These are phyloP conservation scores for rat (Rattus norvegicus) DNA, from an alignment of 2,113 vertebrate species.

Conservation along the genomic window DNA sequence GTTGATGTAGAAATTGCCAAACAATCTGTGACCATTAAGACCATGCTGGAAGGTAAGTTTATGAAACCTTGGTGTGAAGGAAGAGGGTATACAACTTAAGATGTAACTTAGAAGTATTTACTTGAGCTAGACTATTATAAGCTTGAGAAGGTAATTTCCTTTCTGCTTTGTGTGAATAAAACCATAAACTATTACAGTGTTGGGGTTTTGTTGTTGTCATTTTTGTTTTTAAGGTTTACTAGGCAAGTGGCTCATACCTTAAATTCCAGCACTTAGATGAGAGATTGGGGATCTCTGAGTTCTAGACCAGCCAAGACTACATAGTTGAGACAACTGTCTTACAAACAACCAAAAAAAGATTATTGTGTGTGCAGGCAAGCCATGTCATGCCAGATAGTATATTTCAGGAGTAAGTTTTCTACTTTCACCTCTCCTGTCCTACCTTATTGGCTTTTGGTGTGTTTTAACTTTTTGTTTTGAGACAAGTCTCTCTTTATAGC, in stretches of 20 bases:
- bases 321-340: background rate
- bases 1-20: conserved; percentile 99
- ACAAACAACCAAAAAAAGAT: background rate
- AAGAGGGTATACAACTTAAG: background rate
- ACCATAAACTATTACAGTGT: background rate
- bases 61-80: background rate
- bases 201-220: background rate
- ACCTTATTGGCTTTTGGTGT: background rate
- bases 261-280: background rate
- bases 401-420: background rate
- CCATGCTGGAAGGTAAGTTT: conserved; percentile 97
- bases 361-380: background rate
- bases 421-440: background rate
- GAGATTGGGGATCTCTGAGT: background rate
- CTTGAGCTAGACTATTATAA: background rate
- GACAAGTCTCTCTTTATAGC: background rate
- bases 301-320: background rate
- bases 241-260: background rate
- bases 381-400: background rate
- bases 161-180: conserved; percentile 47
- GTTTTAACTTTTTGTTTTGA: background rate
- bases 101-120: background rate
- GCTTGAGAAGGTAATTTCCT: background rate
- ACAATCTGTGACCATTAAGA: conserved; percentile 99
- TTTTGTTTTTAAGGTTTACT: background rate